Conservation (phyloP, 2,113 vertebrate species). For the Datnioides undecimradiatus region DNA sequence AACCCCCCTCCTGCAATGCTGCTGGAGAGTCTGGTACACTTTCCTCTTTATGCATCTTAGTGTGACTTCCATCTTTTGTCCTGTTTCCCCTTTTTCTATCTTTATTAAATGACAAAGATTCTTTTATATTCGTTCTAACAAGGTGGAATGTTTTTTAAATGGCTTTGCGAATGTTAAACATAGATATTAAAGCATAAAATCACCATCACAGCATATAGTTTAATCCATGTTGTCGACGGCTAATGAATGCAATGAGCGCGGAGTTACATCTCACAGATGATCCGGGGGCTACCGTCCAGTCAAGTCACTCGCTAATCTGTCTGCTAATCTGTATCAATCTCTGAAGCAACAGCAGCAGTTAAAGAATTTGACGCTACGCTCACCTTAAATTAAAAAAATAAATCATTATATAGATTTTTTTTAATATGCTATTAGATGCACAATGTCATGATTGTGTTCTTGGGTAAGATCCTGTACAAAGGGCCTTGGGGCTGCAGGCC, state of each 20-base stretch:
- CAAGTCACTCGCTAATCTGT: neutral
- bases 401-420: no score
- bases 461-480: no score
- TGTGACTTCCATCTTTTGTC: slow-evolving; percentile 7
- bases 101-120: neutral
- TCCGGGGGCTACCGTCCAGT: neutral
- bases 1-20: slow-evolving; percentile 50
- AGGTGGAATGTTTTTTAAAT: neutral
- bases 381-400: no score
- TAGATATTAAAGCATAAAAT: neutral
- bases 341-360: no score
- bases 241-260: neutral
- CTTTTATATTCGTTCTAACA: neutral
- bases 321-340: no score
- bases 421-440: no score
- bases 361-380: no score
- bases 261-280: neutral
- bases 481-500: no score
- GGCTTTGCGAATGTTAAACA: neutral
- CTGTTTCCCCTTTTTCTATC: neutral
- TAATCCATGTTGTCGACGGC: neutral
- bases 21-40: slow-evolving; percentile 25
- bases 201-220: neutral
- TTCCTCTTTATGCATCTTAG: slow-evolving; percentile 7
- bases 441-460: no score